phyloP scores from a whole-genome alignment of 2,113 vertebrate species.

The Odontesthes bonariensis region DNA sequence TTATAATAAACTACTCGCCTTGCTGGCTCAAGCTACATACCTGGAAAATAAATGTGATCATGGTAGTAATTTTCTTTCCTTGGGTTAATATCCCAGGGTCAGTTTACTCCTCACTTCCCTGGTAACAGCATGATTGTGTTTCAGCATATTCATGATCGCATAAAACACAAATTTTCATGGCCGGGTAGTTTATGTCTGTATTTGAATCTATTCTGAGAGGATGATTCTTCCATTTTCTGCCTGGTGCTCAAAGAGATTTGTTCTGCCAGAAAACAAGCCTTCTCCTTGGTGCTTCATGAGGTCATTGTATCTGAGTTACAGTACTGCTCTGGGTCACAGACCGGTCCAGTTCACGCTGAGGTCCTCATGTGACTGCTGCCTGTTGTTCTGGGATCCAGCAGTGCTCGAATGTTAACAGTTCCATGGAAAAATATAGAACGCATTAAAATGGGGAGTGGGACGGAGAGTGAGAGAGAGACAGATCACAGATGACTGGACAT shows the following conservation, averaged over 20 bases:
- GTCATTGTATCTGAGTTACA: slow-evolving; percentile 74
- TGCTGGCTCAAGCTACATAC: slow-evolving; percentile 16
- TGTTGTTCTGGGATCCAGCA: slow-evolving; percentile 72
- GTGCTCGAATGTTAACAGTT: slow-evolving; percentile 57
- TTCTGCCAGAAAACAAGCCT: slow-evolving; percentile 39
- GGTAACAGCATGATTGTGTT: neutral
- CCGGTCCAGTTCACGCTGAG: slow-evolving; percentile 65
- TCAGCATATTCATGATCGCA: neutral
- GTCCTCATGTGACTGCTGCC: slow-evolving; percentile 64
- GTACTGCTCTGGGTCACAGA: slow-evolving; percentile 56
- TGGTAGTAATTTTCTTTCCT: neutral
- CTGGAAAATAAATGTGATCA: neutral
- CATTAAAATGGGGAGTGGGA: slow-evolving; percentile 19
- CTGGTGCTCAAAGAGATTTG: slow-evolving; percentile 16
- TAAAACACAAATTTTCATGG: neutral
- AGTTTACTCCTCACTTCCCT: slow-evolving; percentile 1
- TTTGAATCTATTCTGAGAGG: slow-evolving; percentile 18
- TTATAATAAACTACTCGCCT: neutral
- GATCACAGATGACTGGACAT: slow-evolving; percentile 24
- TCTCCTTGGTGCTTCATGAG: slow-evolving; percentile 69
- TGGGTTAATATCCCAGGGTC: neutral
- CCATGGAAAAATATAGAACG: slow-evolving; percentile 55
- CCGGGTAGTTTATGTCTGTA: neutral
- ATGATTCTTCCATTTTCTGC: slow-evolving; percentile 5
- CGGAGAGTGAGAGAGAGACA: neutral